Evolutionary conservation across 2,888 invertebrate genomes (phyloP), one percentile per base, ranked within the genome.

Genomic region (Auanema sp.): DNA sequence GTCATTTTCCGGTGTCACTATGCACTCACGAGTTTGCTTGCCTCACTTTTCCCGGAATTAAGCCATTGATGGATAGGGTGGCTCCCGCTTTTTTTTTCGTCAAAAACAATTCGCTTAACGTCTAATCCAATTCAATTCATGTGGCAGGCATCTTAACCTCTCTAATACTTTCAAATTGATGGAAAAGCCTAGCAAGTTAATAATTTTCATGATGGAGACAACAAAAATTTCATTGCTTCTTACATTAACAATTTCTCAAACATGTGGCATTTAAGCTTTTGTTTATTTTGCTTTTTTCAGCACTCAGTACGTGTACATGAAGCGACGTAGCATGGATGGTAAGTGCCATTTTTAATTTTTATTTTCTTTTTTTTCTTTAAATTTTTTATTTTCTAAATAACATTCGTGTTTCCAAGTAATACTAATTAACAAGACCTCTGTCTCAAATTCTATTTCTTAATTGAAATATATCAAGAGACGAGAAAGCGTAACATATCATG

Each of bases 271-370:
- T 33, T 33, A 33, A 8, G 33, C 33, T 58, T 44, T 21, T 18
- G 21, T 58, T 58, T 47, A 53, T 24, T 51, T 11, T 16, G 41
- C 8, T 40, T 23, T 59, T 72, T 77, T 60, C 69, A 76, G 79
- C 55, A 72, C 73, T 54, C 81, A 81, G 70, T 82, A 75, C 69
- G 80, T 81, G 61, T 81, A 81, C 69, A 76, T 81, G 64, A 81
- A 82, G 64, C 72, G 81, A 54, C 79, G 81, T 42, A 79, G 65
- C 58, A 64, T 68, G 16, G 62, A 62, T 55, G 56, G 59, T 61
- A 49, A 53, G 59, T 60, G n/a, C 18, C 10, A 12, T 53, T 47
- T 47, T n/a, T n/a, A n/a, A n/a, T n/a, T n/a, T n/a, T 61, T 24
- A 60, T 60, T 60, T 4, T 18, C 60, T 5, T 47, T 24, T 58